Base-by-base conservation (phyloP, 1,140 invertebrate genomes). In the Batillaria attramentaria region DNA sequence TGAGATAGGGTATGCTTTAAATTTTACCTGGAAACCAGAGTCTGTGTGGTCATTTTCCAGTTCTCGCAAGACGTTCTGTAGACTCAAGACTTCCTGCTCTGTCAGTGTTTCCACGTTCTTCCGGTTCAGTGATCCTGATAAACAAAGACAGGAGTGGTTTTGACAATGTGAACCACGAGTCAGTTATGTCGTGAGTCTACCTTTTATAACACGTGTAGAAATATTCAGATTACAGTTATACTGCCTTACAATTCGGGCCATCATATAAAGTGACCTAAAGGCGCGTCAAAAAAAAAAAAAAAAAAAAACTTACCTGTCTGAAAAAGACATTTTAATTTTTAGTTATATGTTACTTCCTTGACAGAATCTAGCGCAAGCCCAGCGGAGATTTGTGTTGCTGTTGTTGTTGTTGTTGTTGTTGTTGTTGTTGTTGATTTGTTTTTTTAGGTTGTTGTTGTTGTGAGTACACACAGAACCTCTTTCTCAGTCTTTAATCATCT, bases 11-110 rank as follows among this genome's bases (percentile, higher is more conserved):
- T 72, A 37, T 41, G 37, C 39, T 18, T 57, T 13, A 54, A 13
- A 5, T 18, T n/a, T 35, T 78, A 78, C 43, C 50, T 72, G 69
- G 28, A 66, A 79, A 13, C 78, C 78, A 8, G 24, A n/a, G 3
- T 60, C 69, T 18, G 79, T 60, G 24, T 57, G 20, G 70, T 79
- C 78, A 46, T 79, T 70, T 31, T 65, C 50, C 24, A 79, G 66
- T 31, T 72, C 33, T 13, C 70, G 46, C 5, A 79, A 70, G 31
- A 37, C 33, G 10, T 20, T 39, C 66, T 73, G 69, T 3, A 79
- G 57, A 39, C 28, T 46, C 43, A 73, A 28, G 6, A 79, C 57
- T 42, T 79, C 78, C 18, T 65, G n/a, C 33, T 70, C 54, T 39
- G 68, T 33, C n/a, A 79, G 57, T 13, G 33, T 20, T 33, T 73